Conservation (phyloP, 2,113 vertebrate genomes). For the Puffinus mauretanicus region DNA sequence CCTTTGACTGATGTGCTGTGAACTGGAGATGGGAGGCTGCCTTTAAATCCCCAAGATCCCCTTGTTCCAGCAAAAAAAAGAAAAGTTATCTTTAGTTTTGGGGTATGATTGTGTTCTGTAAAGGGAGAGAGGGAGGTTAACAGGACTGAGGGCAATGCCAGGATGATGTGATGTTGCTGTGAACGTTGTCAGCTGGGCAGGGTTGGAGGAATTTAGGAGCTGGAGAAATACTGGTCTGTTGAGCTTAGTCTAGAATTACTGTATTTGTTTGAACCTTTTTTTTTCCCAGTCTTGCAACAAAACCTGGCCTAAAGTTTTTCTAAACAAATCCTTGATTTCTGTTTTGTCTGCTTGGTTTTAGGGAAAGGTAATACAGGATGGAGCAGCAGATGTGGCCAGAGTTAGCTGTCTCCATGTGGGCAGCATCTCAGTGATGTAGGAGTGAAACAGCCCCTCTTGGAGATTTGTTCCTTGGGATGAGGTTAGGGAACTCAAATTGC, state of each 20-base stretch:
- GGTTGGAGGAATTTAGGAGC: not conserved
- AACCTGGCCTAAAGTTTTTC: not conserved
- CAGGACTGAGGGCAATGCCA: not conserved
- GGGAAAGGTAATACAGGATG: not conserved
- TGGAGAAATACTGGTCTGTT: not conserved
- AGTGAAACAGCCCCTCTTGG: not conserved
- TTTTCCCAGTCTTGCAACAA: not conserved
- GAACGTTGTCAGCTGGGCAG: not conserved
- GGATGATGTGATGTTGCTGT: not conserved
- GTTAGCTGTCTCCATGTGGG: not conserved
- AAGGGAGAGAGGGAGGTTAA: not conserved
- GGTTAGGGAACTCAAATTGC: not conserved
- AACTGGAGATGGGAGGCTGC: not conserved
- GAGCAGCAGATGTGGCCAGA: not conserved
- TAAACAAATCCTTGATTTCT: not conserved
- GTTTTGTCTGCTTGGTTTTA: not conserved
- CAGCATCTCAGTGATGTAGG: not conserved
- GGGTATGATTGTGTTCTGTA: not conserved
- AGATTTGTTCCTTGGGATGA: not conserved
- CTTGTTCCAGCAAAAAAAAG: not conserved
- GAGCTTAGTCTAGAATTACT: not conserved
- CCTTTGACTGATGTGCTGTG: constrained; percentile 8
- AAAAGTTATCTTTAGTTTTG: not conserved
- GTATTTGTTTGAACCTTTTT: not conserved
- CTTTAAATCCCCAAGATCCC: not conserved